Base-by-base conservation (phyloP, 1,140 invertebrate species). In the Episyrphus balteatus region DNA sequence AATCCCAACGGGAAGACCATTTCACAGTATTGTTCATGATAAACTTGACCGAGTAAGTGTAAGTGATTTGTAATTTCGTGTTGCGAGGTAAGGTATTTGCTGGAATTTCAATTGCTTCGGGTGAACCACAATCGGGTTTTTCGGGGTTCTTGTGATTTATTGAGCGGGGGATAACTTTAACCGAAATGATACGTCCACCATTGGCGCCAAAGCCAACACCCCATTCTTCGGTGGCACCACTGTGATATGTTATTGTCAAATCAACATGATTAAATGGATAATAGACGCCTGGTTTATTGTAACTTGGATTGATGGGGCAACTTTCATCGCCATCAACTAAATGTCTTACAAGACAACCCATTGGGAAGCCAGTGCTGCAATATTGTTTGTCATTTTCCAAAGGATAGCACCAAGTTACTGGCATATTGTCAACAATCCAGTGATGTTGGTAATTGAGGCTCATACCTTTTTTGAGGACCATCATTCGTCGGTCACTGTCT, bases 1-100 rank as follows among this genome's bases (percentile, higher is more conserved):
- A 99, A 74, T 99, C 96, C 96, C 96, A 99, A 58, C 96, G 78
- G 1, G 93, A 98, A 1, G 92, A 96, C 96, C 96, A 99, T 73
- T 96, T 96, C 3, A 95, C 86, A 2, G 80, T 77, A 58, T 90
- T 82, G 62, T 95, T 84, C 66, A 77, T 74, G 31, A 78, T 71
- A 71, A 91, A 98, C 34, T 69, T 79, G 1, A 98, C 80, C 15
- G 83, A 84, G 69, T 97, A 99, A 0, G 91, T 84, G 67, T 97
- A 98, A 1, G 73, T 78, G 21, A 98, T 80, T 13, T 72, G 69
- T 17, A 93, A 68, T 39, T 71, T 70, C 46, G 82, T 72, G 19
- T 74, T 75, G 13, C 60, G 33, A 46, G 61, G 58, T 15, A 77
- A 67, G 1, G 70, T 62, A 52, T 70, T 71, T n/a, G 70, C 70